Base-by-base conservation (phyloP, 2,888 invertebrate genomes). In the Nephrocerus scutellatus region DNA sequence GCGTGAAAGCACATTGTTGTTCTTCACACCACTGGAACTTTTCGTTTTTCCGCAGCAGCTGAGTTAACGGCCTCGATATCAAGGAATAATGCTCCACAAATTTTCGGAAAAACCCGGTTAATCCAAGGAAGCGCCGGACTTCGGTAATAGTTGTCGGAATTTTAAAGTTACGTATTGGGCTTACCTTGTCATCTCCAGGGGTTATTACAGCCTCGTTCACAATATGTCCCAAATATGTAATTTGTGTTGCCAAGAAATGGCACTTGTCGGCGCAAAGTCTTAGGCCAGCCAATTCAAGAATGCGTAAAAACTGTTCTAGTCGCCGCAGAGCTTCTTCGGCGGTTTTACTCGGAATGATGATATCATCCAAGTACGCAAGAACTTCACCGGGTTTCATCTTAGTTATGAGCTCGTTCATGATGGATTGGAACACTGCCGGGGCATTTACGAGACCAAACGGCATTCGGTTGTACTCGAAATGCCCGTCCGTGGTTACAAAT, bases 221-320 rank as follows among this genome's bases (percentile, higher is more conserved):
- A 4, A 29, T 21, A 14, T 45, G 39, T 4, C 45, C 42, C 18
- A 45, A 14, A 21, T 36, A 26, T 8, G 18, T 13, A 14, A 45
- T 36, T 33, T 42, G 22, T 9, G 20, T 36, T 9, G 25, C 12
- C 22, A 42, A 19, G 23, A 45, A 45, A 20, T 36, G 24, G 22
- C 41, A 44, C 29, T 41, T 44, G 14, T 38, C 36, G n/a, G 36
- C n/a, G 4, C 44, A 30, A 8, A 44, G 21, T 13, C 41, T 41
- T 10, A 41, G 23, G 5, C 30, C 30, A 19, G n/a, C 6, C 21
- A n/a, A 9, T 13, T 8, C 10, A n/a, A 30, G 12, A 16, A 30
- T 16, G 5, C 9, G 5, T 14, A 29, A 14, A 19, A 30, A 30
- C 6, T 30, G n/a, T 12, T 30, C 5, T n/a, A 30, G 12, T 4